phyloP scores from a whole-genome alignment of 2,888 invertebrate genomes.

The Phania funesta region DNA sequence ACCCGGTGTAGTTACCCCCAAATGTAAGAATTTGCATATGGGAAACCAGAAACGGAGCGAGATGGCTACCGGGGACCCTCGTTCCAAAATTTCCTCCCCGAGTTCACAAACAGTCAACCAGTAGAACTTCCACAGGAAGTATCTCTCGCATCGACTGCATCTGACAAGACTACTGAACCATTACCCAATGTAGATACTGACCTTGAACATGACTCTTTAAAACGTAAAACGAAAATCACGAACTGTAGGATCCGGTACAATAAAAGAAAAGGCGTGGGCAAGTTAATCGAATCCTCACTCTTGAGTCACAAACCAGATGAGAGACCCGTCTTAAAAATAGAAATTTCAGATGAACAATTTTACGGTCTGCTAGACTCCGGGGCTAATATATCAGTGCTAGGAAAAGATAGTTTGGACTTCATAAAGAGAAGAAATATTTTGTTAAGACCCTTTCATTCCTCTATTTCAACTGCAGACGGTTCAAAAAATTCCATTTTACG shows the following conservation, averaged over 20 bases:
- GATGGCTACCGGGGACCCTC: conserved; percentile 17
- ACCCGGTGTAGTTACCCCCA: neutral
- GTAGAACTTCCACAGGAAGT: no score
- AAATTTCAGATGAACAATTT: neutral
- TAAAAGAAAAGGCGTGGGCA: no score
- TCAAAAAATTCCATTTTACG: neutral
- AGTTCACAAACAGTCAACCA: conserved; percentile 2
- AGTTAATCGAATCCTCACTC: no score
- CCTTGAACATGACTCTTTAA: no score
- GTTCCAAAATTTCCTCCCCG: conserved; percentile 32
- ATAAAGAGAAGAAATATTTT: neutral
- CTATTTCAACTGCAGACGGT: neutral
- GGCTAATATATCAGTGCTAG: conserved; percentile 17
- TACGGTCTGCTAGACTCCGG: conserved; percentile 31
- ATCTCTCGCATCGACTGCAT: no score
- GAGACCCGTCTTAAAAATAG: conserved; percentile 34
- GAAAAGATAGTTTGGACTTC: neutral
- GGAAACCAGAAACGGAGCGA: conserved; percentile 38
- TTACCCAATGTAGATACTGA: no score
- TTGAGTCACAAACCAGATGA: conserved; percentile 1
- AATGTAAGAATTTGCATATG: conserved; percentile 13
- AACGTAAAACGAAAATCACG: no score
- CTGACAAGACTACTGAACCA: no score
- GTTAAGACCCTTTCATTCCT: neutral
- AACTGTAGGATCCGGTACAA: no score